Percentiles rank a stretch among this genome's conserved stretches.
Conservation (phyloP, 2,888 invertebrate genomes). For the Hirtodrosophila confusa region DNA sequence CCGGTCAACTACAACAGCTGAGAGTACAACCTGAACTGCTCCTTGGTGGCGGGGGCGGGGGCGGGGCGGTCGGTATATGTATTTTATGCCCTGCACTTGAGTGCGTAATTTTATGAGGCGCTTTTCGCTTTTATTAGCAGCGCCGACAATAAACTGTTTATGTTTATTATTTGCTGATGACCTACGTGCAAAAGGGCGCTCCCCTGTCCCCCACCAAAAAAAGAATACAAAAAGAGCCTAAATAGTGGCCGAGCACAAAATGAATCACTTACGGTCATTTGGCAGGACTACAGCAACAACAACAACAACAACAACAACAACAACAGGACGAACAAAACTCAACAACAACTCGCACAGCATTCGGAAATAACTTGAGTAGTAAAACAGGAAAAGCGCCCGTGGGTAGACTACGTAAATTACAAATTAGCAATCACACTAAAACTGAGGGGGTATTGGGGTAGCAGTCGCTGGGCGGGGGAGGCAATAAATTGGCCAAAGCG, state of each 20-base stretch:
- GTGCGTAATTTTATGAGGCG: conserved; percentile 76
- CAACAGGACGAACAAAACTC: conserved; percentile 9
- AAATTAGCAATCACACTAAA: conserved; percentile 81
- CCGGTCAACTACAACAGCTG: conserved; percentile 40
- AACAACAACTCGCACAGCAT: conserved; percentile 26
- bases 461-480: background rate
- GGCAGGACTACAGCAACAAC: conserved; percentile 25
- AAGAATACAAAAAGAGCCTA: conserved; percentile 34
- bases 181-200: conserved; percentile 73
- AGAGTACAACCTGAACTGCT: conserved; percentile 9
- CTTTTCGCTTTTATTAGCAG: conserved; percentile 74
- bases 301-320: conserved; percentile 28
- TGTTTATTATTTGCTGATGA: conserved; percentile 82
- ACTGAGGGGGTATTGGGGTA: conserved; percentile 24
- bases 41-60: background rate
- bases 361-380: conserved; percentile 58
- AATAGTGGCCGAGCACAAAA: conserved; percentile 61
- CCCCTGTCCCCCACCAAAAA: conserved; percentile 4
- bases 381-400: conserved; percentile 60
- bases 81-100: conserved; percentile 77
- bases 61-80: conserved; percentile 37
- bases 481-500: conserved; percentile 64
- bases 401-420: conserved; percentile 78
- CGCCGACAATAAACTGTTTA: conserved; percentile 79
- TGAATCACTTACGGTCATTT: conserved; percentile 76